Conservation (phyloP, 2,113 vertebrate genomes). For the Brachionichthys hirsutus region DNA sequence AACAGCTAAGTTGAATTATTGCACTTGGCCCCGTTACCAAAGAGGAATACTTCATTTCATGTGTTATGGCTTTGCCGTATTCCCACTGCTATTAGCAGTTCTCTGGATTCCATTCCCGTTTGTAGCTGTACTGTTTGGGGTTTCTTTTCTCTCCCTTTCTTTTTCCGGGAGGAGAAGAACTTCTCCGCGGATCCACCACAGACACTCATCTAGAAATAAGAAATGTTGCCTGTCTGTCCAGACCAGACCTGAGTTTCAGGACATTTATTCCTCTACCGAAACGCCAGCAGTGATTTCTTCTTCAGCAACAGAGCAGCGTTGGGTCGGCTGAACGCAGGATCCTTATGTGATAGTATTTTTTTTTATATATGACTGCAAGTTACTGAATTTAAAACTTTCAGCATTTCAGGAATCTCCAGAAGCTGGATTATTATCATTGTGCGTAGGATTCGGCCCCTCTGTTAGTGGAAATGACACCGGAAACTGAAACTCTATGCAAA, state of each 20-base stretch:
- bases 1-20: constrained; percentile 10
- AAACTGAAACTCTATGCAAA: constrained; percentile 68
- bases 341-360: constrained; percentile 39
- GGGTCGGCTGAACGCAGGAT: not conserved
- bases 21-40: constrained; percentile 3
- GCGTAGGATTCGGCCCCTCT: not conserved
- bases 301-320: constrained; percentile 12
- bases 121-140: constrained; percentile 12
- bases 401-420: not conserved
- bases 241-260: constrained; percentile 2
- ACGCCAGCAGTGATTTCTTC: constrained; percentile 37
- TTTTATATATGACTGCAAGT: constrained; percentile 12
- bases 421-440: constrained; percentile 28
- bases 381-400: constrained; percentile 25
- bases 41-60: constrained; percentile 9
- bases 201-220: constrained; percentile 8
- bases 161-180: too few species aligned
- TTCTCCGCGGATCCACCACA: not conserved
- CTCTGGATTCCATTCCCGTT: constrained; percentile 1
- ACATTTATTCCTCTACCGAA: not conserved
- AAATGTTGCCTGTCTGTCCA: not conserved
- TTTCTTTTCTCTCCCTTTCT: too few species aligned
- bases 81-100: constrained; percentile 13
- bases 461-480: constrained; percentile 19
- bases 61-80: not conserved